phyloP scores from a whole-genome alignment of 2,113 vertebrate genomes.

The Marmota flaviventris region DNA sequence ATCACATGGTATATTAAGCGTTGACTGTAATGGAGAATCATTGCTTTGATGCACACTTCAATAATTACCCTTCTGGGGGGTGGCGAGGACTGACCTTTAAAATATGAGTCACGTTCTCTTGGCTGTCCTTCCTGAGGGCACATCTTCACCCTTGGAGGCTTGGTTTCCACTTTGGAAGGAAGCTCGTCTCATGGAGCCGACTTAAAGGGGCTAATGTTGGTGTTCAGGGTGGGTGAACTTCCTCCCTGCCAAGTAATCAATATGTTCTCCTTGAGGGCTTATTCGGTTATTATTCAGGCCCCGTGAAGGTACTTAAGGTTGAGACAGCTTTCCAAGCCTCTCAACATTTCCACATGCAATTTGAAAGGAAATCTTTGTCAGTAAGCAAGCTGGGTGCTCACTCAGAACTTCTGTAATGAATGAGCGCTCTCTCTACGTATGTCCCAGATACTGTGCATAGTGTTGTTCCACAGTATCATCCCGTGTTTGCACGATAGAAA shows the following conservation, averaged over 20 bases:
- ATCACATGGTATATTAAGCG: not conserved
- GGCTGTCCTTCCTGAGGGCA: not conserved
- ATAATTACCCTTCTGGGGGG: not conserved
- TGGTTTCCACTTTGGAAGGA: slow-evolving; percentile 54
- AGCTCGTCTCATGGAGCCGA: not conserved
- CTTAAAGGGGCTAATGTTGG: not conserved
- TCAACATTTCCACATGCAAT: not conserved
- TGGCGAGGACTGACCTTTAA: not conserved
- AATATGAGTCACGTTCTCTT: not conserved
- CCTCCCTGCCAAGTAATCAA: not conserved
- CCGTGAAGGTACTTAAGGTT: not conserved
- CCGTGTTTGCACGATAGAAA: not conserved
- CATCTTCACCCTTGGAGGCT: not conserved
- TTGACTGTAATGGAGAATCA: not conserved
- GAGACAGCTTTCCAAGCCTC: not conserved
- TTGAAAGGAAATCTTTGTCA: not conserved
- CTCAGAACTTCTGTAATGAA: not conserved
- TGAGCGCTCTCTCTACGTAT: not conserved
- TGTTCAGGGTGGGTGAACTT: not conserved
- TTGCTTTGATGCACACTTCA: not conserved
- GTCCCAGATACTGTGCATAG: not conserved
- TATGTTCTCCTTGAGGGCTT: not conserved
- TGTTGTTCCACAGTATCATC: not conserved
- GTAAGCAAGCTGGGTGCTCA: not conserved
- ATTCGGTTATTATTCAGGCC: not conserved